A percentile compares a stretch with the other conserved stretches of the same genome.
phyloP scores from a whole-genome alignment of 1,140 invertebrate species.

The Sinella curviseta region DNA sequence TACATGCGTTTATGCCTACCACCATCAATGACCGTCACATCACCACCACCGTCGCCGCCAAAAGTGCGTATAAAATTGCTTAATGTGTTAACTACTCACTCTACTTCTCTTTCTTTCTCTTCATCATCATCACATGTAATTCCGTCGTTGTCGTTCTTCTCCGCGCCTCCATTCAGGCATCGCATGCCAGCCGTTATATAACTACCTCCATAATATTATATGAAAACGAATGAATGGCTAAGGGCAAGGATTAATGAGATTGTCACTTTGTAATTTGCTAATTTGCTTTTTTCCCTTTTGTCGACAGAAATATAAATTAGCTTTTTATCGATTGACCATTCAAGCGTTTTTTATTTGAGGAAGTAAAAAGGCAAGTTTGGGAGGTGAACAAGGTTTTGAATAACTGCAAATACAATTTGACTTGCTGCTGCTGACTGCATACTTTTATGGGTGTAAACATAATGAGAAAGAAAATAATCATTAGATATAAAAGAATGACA shows the following conservation, averaged over 20 bases:
- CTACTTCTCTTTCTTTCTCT: neutral
- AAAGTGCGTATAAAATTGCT: neutral
- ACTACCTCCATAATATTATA: too few relatives aligned
- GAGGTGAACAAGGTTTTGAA: neutral
- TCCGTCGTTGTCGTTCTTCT: neutral
- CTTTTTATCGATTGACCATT: conserved; percentile 25
- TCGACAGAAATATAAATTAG: conserved; percentile 26
- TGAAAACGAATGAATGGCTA: neutral
- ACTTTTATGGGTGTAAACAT: too few relatives aligned
- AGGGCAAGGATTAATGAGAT: conserved; percentile 24
- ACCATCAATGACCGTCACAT: too few relatives aligned
- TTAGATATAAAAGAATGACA: neutral
- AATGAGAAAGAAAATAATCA: neutral
- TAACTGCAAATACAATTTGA: neutral
- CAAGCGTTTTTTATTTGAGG: conserved; percentile 16
- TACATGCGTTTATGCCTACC: too few relatives aligned
- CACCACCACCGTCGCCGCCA: too few relatives aligned
- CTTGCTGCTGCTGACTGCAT: too few relatives aligned
- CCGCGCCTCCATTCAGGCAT: too few relatives aligned
- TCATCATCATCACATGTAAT: neutral
- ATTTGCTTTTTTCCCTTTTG: conserved; percentile 19
- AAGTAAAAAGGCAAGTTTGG: neutral
- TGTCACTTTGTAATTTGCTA: conserved; percentile 23
- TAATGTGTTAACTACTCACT: conserved; percentile 10
- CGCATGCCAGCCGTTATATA: too few relatives aligned